These are phyloP conservation scores for Nebria salina DNA, from an alignment of 2,888 invertebrate genomes.

Conservation along the genomic window DNA sequence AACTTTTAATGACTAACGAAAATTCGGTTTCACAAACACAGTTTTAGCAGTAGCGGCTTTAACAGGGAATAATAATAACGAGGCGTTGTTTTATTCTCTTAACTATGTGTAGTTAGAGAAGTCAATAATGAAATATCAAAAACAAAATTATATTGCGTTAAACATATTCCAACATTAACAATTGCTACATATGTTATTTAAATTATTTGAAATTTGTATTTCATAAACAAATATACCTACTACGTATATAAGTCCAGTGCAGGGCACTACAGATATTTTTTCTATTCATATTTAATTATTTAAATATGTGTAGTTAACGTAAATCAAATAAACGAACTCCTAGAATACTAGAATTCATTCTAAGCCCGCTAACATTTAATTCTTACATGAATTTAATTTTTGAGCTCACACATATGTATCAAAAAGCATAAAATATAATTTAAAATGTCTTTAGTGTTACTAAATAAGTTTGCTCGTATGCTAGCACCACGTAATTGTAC, in stretches of 20 bases:
- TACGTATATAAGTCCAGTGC: too few species aligned
- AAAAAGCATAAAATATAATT: neutral
- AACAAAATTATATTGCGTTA: neutral
- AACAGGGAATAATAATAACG: neutral
- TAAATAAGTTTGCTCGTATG: conserved; percentile 3
- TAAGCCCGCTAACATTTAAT: too few species aligned
- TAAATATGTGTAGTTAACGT: too few species aligned
- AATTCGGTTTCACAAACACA: conserved; percentile 28
- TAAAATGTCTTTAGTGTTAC: neutral
- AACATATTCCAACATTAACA: too few species aligned
- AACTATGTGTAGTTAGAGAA: neutral
- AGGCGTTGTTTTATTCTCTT: neutral
- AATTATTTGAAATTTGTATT: too few species aligned
- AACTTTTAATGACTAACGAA: conserved; percentile 45
- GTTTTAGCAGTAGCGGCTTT: neutral
- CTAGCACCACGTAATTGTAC: neutral
- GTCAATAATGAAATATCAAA: neutral
- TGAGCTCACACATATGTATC: neutral
- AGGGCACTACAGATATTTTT: too few species aligned
- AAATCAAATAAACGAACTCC: too few species aligned
- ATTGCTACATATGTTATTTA: too few species aligned
- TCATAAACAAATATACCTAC: too few species aligned
- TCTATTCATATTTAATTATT: too few species aligned
- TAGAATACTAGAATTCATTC: too few species aligned
- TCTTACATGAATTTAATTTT: too few species aligned